Conservation (phyloP, 2,113 vertebrate species). For the Ia io region DNA sequence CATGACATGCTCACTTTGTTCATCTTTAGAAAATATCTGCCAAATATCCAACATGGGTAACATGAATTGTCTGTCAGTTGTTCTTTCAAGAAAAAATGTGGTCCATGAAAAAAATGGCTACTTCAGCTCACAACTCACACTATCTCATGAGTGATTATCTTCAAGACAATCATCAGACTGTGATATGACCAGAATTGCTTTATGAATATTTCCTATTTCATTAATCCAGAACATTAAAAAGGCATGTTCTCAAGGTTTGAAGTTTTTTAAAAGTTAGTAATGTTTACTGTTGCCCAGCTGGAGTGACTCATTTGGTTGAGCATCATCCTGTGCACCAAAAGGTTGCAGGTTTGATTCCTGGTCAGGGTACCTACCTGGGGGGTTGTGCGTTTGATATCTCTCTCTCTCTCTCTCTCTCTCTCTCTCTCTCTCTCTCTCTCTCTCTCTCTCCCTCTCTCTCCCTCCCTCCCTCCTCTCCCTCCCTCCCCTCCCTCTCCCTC, state of each 20-base stretch:
- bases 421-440: too few relatives aligned
- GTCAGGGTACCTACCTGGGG: too few relatives aligned
- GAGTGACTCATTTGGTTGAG: too few relatives aligned
- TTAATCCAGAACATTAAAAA: neutral
- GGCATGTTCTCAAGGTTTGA: neutral
- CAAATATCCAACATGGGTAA: neutral
- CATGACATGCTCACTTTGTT: neutral
- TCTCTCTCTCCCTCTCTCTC: too few relatives aligned
- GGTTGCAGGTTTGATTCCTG: too few relatives aligned
- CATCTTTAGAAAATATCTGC: neutral
- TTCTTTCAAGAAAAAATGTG: neutral
- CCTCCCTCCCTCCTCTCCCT: too few relatives aligned
- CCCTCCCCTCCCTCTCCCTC: too few relatives aligned
- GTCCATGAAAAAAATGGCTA: neutral
- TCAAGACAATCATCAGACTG: neutral
- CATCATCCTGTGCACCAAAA: too few relatives aligned
- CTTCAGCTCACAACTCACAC: neutral
- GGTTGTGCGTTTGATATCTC: too few relatives aligned
- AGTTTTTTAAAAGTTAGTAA: neutral
- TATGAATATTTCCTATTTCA: neutral
- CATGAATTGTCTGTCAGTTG: neutral
- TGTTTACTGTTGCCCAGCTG: neutral
- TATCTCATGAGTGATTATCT: neutral
- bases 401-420: too few relatives aligned
- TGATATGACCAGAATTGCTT: neutral